These are phyloP conservation scores for Diplodus puntazzo DNA, from an alignment of 2,797 vertebrate genomes.

Conservation along the genomic window DNA sequence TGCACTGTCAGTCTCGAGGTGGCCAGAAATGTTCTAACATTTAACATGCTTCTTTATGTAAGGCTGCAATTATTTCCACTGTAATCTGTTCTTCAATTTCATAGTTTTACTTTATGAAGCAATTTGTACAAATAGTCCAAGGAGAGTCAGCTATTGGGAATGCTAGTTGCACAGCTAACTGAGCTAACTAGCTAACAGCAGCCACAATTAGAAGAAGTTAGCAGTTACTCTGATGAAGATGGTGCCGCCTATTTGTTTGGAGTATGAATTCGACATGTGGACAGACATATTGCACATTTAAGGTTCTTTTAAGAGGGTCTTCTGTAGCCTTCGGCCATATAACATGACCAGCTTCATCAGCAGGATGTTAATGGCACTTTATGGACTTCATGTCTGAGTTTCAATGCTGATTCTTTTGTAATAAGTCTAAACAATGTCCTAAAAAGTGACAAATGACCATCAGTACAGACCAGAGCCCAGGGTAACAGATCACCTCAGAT, in stretches of 20 bases:
- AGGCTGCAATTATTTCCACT: background rate
- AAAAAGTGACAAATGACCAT: background rate
- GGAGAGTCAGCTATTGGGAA: too few relatives aligned
- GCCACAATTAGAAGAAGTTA: too few relatives aligned
- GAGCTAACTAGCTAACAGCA: too few relatives aligned
- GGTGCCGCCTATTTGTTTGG: too few relatives aligned
- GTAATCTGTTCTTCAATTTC: background rate
- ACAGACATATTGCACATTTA: background rate
- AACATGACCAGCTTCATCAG: background rate
- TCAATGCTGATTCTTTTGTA: too few relatives aligned
- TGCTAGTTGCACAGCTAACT: too few relatives aligned
- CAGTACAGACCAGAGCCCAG: background rate
- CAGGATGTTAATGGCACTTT: background rate
- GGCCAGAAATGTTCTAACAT: slow-evolving; percentile 8
- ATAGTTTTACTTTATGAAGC: too few relatives aligned
- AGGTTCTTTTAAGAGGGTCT: background rate
- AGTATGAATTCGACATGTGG: too few relatives aligned
- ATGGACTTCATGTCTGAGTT: background rate
- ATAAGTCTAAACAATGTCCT: background rate
- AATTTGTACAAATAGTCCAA: too few relatives aligned
- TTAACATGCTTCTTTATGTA: background rate
- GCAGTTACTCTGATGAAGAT: too few relatives aligned
- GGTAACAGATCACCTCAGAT: slow-evolving; percentile 1
- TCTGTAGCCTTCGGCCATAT: background rate
- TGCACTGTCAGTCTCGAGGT: background rate